phyloP scores from a whole-genome alignment of 2,888 invertebrate species.

The Dilophus febrilis region DNA sequence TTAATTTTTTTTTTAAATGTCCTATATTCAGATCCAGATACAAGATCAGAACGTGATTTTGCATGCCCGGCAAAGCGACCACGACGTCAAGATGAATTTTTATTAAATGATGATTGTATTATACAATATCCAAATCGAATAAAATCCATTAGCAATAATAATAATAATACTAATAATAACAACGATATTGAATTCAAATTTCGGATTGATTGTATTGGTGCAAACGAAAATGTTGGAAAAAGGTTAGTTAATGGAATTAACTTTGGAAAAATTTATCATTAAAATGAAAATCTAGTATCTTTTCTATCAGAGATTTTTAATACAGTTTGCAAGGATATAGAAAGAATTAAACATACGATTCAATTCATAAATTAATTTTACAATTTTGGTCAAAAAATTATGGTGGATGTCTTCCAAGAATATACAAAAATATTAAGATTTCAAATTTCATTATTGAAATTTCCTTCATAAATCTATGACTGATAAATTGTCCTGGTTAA shows the following conservation, averaged over 20 bases:
- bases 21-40: constrained; percentile 24
- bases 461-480: too few relatives aligned
- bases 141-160: too few relatives aligned
- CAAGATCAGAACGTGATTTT: constrained; percentile 50
- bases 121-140: constrained; percentile 7
- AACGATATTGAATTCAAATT: constrained; percentile 2
- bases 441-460: too few relatives aligned
- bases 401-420: too few relatives aligned
- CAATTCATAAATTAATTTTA: too few relatives aligned
- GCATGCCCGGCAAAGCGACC: constrained; percentile 58
- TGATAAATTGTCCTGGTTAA: too few relatives aligned
- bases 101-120: constrained; percentile 6
- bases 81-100: constrained; percentile 41
- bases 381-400: too few relatives aligned
- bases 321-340: too few relatives aligned
- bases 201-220: neutral
- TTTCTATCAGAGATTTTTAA: neutral
- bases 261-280: neutral
- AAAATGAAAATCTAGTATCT: neutral
- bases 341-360: too few relatives aligned
- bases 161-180: neutral
- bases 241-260: neutral
- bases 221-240: constrained; percentile 1
- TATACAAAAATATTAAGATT: too few relatives aligned
- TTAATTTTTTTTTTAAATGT: neutral